Evolutionary conservation across 2,888 invertebrate genomes (phyloP).

Genomic region (Camponotus fellah): DNA sequence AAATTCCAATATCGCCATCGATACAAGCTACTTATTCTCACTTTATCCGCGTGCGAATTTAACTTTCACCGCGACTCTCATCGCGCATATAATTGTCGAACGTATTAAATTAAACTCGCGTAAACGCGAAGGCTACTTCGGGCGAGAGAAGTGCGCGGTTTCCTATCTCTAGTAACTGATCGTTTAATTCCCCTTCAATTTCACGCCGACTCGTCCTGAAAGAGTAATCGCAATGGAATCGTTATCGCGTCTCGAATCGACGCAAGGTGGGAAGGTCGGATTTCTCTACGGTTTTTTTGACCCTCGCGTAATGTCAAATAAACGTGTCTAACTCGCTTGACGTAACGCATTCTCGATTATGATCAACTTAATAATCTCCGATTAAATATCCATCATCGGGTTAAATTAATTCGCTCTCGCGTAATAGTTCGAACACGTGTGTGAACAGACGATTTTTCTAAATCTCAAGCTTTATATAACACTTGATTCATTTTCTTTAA

Average conservation of each 20-base stretch:
- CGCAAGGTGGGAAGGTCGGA: conserved; percentile 45
- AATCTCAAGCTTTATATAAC: background rate
- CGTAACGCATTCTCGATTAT: conserved; percentile 38
- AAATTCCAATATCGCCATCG: background rate
- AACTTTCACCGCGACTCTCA: conserved; percentile 50
- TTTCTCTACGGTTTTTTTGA: conserved; percentile 43
- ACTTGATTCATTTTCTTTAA: background rate
- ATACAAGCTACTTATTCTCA: background rate
- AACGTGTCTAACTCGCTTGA: conserved; percentile 29
- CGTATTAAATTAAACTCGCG: conserved; percentile 48
- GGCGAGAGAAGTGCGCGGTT: background rate
- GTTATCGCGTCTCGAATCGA: conserved; percentile 41
- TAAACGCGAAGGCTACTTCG: conserved; percentile 16
- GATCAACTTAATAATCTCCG: conserved; percentile 41
- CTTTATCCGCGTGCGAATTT: conserved; percentile 36
- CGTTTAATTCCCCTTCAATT: conserved; percentile 46
- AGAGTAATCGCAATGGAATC: conserved; percentile 48
- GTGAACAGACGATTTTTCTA: conserved; percentile 39
- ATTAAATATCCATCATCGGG: conserved; percentile 41
- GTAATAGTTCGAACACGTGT: conserved; percentile 13
- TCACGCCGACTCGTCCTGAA: conserved; percentile 36
- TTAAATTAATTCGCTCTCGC: conserved; percentile 46
- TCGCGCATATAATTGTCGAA: conserved; percentile 26
- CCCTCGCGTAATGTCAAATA: conserved; percentile 44
- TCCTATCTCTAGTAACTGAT: conserved; percentile 22